Base-by-base conservation (phyloP, 2,797 vertebrate species). In the Anguilla obscura region DNA sequence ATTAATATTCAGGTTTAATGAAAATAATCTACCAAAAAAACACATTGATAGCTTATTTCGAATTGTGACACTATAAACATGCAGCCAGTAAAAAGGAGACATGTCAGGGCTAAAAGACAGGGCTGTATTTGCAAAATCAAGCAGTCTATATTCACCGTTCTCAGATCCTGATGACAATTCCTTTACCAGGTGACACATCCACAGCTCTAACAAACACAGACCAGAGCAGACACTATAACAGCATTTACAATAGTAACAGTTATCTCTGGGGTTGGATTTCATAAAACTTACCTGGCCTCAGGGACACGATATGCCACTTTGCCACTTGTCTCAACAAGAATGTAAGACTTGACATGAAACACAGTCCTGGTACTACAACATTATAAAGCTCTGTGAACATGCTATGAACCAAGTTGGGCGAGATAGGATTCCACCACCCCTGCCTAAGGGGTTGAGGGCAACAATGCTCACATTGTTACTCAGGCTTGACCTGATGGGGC, bases 391-490 rank as follows among this genome's bases (percentile, higher is more conserved):
- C 48, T 8, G 48, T 79, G 74, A 45, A 18, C 30, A 16, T 48
- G 40, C 14, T 79, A 10, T 48, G 12, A 33, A 54, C 27, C 9
- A 40, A 10, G 27, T 0, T 5, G 21, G 82, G 48, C 9, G 56
- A 84, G 76, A 33, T 30, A 79, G 36, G 54, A 84, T 84, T 36
- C n/a, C 12, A 30, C n/a, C 40, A 50, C n/a, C 40, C 56, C 48
- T 84, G 36, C 40, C 54, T 66, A 71, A 87, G 69, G 80, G n/a
- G 79, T 24, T 69, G 79, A 58, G 60, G 56, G 45, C 50, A 54
- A 87, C 87, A 87, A 87, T 84, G 60, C 56, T 1, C n/a, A 21
- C 36, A 87, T 71, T 87, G 87, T 87, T 84, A 60, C 10, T 3
- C 36, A 2, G 60, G 40, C 60, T 69, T 52, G 80, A 84, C 60